Conservation (phyloP, 2,888 invertebrate genomes). For the Pasiphila rectangulata region DNA sequence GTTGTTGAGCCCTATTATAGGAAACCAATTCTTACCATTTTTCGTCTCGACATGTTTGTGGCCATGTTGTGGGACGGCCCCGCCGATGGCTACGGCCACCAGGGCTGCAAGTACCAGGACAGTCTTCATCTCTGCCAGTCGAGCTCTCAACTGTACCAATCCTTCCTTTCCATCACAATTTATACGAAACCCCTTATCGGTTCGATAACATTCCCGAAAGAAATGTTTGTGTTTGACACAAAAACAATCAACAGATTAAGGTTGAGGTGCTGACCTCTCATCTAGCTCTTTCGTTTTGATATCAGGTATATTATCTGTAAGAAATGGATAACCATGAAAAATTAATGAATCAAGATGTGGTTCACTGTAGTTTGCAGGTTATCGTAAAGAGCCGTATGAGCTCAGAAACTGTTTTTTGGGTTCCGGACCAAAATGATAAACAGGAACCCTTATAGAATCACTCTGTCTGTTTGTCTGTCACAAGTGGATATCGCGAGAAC, state of each 20-base stretch:
- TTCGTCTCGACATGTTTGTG: slow-evolving; percentile 41
- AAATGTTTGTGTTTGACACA: slow-evolving; percentile 8
- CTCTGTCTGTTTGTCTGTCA: too few species aligned
- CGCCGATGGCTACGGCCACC: slow-evolving; percentile 60
- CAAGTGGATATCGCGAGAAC: too few species aligned
- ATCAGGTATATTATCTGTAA: not conserved
- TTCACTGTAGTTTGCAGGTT: not conserved
- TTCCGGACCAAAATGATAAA: too few species aligned
- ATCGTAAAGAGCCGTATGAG: too few species aligned
- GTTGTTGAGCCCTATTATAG: too few species aligned
- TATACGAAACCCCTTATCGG: slow-evolving; percentile 35
- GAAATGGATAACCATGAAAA: not conserved
- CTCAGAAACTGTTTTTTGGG: too few species aligned
- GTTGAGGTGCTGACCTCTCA: slow-evolving; percentile 9
- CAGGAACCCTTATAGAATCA: too few species aligned
- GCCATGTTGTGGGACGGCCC: slow-evolving; percentile 38
- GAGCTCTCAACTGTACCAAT: slow-evolving; percentile 57
- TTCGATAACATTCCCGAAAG: not conserved
- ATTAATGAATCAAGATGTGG: not conserved
- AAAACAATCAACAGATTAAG: too few species aligned
- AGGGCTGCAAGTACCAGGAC: slow-evolving; percentile 65
- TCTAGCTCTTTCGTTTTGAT: not conserved
- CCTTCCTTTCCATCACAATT: slow-evolving; percentile 20
- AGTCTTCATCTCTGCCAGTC: slow-evolving; percentile 68
- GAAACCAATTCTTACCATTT: slow-evolving; percentile 36